Evolutionary conservation across 2,797 vertebrate species (phyloP).

Genomic region (Falco biarmicus): DNA sequence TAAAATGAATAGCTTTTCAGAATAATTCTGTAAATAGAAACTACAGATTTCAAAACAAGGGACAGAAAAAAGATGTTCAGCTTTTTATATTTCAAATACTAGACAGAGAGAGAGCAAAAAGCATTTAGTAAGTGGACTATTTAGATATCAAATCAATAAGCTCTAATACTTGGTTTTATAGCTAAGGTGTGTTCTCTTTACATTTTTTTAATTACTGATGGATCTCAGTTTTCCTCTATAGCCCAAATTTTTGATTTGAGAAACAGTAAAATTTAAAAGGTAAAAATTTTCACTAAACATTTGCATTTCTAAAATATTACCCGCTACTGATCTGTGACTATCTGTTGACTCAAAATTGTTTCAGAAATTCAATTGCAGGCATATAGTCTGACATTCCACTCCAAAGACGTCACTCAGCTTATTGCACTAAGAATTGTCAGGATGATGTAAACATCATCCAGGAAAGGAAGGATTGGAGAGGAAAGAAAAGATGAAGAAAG

Average conservation of each 20-base stretch:
- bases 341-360: neutral
- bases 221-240: neutral
- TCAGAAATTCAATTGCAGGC: neutral
- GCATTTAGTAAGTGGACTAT: neutral
- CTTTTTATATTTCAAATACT: neutral
- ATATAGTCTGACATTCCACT: neutral
- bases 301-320: neutral
- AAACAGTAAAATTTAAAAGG: neutral
- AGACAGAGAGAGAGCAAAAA: neutral
- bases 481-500: neutral
- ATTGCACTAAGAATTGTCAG: neutral
- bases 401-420: neutral
- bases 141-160: neutral
- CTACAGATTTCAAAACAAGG: neutral
- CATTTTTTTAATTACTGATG: neutral
- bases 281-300: neutral
- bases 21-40: neutral
- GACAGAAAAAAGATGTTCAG: neutral
- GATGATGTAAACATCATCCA: neutral
- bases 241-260: neutral
- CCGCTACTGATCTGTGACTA: neutral
- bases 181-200: neutral
- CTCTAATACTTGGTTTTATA: neutral
- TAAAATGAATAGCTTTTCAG: neutral
- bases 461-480: neutral